Evolutionary conservation across 2,797 vertebrate genomes (phyloP), one percentile per base, ranked within the genome.

Genomic region (Melanogrammus aeglefinus): DNA sequence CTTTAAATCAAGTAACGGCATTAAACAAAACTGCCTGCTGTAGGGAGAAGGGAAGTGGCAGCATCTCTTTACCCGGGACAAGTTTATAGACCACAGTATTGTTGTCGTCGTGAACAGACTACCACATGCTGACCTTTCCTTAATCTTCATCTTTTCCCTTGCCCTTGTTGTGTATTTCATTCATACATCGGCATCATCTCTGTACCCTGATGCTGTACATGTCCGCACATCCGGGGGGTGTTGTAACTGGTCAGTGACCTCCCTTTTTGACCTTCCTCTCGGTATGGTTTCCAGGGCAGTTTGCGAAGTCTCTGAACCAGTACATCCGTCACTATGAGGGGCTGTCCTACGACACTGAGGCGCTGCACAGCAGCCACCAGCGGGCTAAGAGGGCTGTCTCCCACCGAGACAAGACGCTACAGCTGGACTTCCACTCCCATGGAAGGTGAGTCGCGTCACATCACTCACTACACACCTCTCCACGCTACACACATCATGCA

Each of bases 301-400:
- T 96, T 90, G 95, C 92, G 82, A 98, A 95, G 76, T 94, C 92
- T 73, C 91, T 99, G 80, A 96, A 95, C 93, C 96, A 97, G 89
- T 96, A 96, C 83, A 97, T 99, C 88, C 95, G 88, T 76, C 96
- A 99, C 92, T 99, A 97, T 92, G 98, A 99, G 92, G 98, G 96
- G 83, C 92, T 99, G 80, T 96, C 96, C 51, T 99, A 99, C 0
- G 94, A 96, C 88, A 95, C 94, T 79, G 94, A 95, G 78, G 91
- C 91, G 81, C 92, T 99, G 92, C 97, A 99, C 94, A 95, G 91
- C 93, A 96, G 94, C 89, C 98, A 99, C 94, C 97, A 98, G 94
- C 96, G 97, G 95, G 97, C 96, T 92, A 99, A 97, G 93, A 95
- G 98, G 91, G 95, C 97, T 2, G 75, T 97, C 8, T 95, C 93